Evolutionary conservation across 2,797 vertebrate genomes (phyloP), one percentile per base, ranked within the genome.

Genomic region (Rachycentron canadum): DNA sequence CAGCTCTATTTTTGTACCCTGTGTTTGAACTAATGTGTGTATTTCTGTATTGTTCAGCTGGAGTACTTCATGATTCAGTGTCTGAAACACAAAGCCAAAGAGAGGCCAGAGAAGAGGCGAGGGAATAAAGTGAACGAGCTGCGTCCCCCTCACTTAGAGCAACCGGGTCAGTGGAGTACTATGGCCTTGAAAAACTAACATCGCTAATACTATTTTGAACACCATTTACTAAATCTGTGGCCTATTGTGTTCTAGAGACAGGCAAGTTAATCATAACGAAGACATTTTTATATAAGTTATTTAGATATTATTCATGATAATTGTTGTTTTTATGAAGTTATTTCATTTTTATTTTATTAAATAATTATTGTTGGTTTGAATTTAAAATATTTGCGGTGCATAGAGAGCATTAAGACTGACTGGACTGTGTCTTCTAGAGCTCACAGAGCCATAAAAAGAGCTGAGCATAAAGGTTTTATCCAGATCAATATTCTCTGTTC

Each of bases 21-120:
- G 57, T 7, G 3, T 69, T 69, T 82, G 34, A 50, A 49, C 71
- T 78, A 69, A 85, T 19, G 16, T 69, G 9, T 84, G 45, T 82
- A 38, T 87, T 68, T 85, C 41, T 91, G 74, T 84, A 12, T 81
- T 78, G 40, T 89, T 69, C 81, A 99, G 98, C 90, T 99, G 95
- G 98, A 99, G 87, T 99, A 98, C 95, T 99, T 99, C 93, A 97
- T 99, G 96, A 97, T 98, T 79, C 97, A 99, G 94, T 96, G 95
- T 94, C 94, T 99, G 91, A 99, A 98, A 92, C 96, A 97, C 93
- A 99, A 99, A 95, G 96, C 97, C 71, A 96, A 96, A 89, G 95
- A 97, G 84, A 96, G 96, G 71, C 96, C 96, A 78, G 97, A 97
- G 93, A 97, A 94, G 90, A 97, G 95, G 85, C 95, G 96, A 90